Base-by-base conservation (phyloP, 1,140 invertebrate genomes). In the Bombyx mandarina region DNA sequence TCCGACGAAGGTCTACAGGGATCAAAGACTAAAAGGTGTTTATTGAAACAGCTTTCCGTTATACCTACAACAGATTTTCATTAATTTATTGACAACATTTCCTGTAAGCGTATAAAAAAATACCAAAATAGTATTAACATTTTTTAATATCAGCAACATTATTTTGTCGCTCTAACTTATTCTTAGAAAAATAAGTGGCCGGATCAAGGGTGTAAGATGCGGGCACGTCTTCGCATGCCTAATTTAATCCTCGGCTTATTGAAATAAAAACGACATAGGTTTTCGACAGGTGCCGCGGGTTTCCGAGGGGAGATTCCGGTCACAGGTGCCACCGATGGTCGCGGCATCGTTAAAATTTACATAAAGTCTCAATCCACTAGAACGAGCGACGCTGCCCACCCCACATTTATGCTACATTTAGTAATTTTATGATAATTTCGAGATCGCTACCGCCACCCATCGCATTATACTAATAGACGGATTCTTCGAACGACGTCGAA, bases 401-500 rank as follows among this genome's bases (percentile, higher is more conserved):
- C 82, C 76, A 77, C 83, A 77, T 85, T 83, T 79, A 86, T 83
- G 83, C 83, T 85, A 86, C 83, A 86, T 85, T 86, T 86, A 86
- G 83, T 86, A 86, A 86, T 86, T 86, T 86, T 86, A 86, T 85
- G 83, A 86, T 86, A 86, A 86, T 86, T 86, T 79, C 73, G 79
- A 81, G 83, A 82, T 83, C 83, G 71, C 73, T 77, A 77, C 81
- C 75, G 69, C 81, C 80, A 79, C 81, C 83, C 83, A 85, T 83
- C 83, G 77, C 80, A 85, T 86, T 86, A 86, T 86, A 83, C 83
- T 86, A 86, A 86, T 86, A 85, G 80, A 86, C 70, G 78, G 80
- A 71, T 75, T 73, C 72, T 69, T 70, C 57, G 70, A 63, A 67
- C 62, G 62, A 71, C 62, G 75, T 56, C 63, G 66, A 79, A 82